phyloP scores from a whole-genome alignment of 2,113 vertebrate species.

The Aramus guarauna region DNA sequence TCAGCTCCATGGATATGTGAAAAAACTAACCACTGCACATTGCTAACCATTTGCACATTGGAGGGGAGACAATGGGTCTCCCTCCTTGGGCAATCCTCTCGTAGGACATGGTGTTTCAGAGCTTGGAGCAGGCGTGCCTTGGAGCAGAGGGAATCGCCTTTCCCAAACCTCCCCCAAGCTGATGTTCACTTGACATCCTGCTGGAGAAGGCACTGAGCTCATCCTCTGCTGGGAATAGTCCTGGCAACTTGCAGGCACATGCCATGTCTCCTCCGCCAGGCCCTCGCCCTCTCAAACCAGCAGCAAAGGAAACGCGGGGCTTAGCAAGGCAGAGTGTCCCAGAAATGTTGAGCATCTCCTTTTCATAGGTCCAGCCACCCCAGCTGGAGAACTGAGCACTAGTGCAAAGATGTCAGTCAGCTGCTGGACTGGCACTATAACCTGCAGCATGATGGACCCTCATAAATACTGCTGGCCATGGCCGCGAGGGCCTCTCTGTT shows the following conservation, averaged over 20 bases:
- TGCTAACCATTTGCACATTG: neutral
- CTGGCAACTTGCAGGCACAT: neutral
- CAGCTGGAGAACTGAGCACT: neutral
- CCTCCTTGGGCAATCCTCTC: neutral
- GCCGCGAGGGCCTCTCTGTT: neutral
- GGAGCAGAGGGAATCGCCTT: neutral
- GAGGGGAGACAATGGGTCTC: neutral
- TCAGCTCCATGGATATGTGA: neutral
- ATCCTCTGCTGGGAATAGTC: conserved; percentile 6
- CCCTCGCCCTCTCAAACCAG: neutral
- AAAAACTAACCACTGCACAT: neutral
- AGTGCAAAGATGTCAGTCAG: neutral
- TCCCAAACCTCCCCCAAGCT: neutral
- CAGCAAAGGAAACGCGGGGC: neutral
- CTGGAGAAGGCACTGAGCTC: neutral
- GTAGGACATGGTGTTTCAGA: neutral
- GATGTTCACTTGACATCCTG: neutral
- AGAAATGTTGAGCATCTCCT: neutral
- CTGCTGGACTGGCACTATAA: neutral
- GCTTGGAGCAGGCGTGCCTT: neutral
- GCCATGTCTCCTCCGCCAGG: neutral
- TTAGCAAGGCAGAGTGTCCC: neutral
- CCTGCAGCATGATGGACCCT: neutral
- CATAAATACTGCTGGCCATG: neutral
- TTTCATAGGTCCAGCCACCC: neutral